phyloP scores from a whole-genome alignment of 2,797 vertebrate species.

The Cirrhinus molitorella region DNA sequence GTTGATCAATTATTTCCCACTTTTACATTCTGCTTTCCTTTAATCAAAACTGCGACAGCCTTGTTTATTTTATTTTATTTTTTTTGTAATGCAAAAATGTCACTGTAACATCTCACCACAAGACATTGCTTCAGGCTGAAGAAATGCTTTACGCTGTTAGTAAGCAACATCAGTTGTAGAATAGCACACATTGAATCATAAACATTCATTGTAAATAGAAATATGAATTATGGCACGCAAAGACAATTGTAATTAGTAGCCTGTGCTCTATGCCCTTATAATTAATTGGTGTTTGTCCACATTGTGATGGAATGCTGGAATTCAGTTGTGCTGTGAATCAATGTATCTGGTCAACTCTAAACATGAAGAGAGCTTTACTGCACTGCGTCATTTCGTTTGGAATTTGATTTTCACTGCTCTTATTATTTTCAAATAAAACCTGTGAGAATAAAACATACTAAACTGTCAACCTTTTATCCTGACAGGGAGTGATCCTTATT shows the following conservation, averaged over 20 bases:
- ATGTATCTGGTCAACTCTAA: too few relatives aligned
- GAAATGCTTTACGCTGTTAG: neutral
- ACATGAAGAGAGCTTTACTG: too few relatives aligned
- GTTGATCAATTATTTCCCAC: neutral
- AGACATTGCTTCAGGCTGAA: neutral
- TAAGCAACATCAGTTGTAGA: neutral
- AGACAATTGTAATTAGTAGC: neutral
- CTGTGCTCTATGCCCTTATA: too few relatives aligned
- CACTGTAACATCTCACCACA: neutral
- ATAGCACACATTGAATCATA: neutral
- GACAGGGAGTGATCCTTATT: too few relatives aligned
- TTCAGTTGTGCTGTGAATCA: too few relatives aligned
- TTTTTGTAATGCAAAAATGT: neutral
- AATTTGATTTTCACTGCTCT: too few relatives aligned
- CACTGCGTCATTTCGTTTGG: too few relatives aligned
- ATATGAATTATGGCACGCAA: neutral
- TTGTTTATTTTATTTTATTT: conserved; percentile 1
- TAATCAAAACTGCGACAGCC: neutral
- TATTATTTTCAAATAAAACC: too few relatives aligned
- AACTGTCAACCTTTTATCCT: too few relatives aligned
- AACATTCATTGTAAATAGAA: neutral
- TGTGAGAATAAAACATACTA: too few relatives aligned
- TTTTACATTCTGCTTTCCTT: neutral
- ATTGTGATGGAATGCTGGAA: too few relatives aligned
- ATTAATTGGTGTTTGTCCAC: too few relatives aligned